Percentiles rank a stretch among this genome's conserved stretches.
Evolutionary conservation across 2,888 invertebrate species (phyloP).

Genomic region (Steinernema carpocapsae): DNA sequence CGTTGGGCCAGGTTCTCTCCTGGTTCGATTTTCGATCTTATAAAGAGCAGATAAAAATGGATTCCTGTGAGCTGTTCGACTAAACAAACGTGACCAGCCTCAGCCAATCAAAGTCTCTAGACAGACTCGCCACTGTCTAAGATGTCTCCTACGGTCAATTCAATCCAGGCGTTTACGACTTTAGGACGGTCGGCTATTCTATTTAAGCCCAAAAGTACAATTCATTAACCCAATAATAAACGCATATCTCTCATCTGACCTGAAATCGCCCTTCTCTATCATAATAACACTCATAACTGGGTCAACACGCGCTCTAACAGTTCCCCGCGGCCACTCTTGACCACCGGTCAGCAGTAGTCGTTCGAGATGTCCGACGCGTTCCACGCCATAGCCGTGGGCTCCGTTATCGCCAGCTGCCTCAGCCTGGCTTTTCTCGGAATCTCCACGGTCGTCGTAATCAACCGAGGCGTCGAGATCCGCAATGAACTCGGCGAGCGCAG

Average conservation of each 20-base stretch:
- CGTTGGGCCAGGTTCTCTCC: conserved; percentile 2
- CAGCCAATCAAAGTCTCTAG: too few species aligned
- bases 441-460: not conserved
- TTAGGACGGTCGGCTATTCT: too few species aligned
- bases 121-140: too few species aligned
- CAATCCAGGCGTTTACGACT: too few species aligned
- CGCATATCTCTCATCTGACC: too few species aligned
- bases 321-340: not conserved
- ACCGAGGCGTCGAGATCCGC: not conserved
- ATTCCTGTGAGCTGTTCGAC: too few species aligned
- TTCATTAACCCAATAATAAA: too few species aligned
- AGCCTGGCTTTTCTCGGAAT: not conserved
- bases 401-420: conserved; percentile 13
- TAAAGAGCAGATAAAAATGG: not conserved
- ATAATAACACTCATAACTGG: not conserved
- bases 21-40: conserved; percentile 9
- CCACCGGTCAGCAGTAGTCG: not conserved
- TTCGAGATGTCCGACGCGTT: not conserved
- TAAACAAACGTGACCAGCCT: too few species aligned
- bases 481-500: not conserved
- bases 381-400: conserved; percentile 16
- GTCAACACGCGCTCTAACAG: not conserved
- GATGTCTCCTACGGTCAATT: too few species aligned
- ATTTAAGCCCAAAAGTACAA: too few species aligned
- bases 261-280: too few species aligned